These are phyloP conservation scores for Escarpia spicata DNA, from an alignment of 2,888 invertebrate species.

Conservation along the genomic window DNA sequence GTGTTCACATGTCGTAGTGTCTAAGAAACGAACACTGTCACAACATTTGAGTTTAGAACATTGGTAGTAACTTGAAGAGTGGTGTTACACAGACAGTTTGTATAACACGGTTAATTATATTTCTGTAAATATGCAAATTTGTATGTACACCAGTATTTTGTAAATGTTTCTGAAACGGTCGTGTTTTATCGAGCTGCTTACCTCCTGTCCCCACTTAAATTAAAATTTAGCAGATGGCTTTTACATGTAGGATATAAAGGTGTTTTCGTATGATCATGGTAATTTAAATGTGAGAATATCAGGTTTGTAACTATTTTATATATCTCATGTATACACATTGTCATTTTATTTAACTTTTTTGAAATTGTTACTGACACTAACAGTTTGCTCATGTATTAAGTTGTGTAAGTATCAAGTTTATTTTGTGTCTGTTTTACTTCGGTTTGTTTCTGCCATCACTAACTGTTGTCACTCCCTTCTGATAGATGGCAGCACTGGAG, in stretches of 20 bases:
- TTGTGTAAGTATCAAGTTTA: neutral
- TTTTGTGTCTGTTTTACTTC: neutral
- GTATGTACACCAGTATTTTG: neutral
- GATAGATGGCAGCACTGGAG: conserved; percentile 90
- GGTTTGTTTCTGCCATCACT: neutral
- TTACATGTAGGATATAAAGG: neutral
- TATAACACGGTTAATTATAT: neutral
- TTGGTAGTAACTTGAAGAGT: neutral
- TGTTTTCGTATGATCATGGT: neutral
- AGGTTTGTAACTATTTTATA: conserved; percentile 33
- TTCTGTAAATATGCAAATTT: neutral
- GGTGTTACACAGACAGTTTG: neutral
- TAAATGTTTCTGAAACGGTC: neutral
- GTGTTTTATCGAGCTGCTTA: neutral
- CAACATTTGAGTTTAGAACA: neutral
- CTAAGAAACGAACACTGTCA: neutral
- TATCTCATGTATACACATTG: neutral
- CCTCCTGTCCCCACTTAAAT: neutral
- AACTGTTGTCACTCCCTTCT: neutral
- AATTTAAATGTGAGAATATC: neutral
- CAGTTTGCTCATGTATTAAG: neutral
- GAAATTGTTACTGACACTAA: neutral
- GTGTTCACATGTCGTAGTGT: neutral
- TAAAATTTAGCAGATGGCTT: neutral
- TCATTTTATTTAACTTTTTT: conserved; percentile 30